Percentiles rank a stretch among this genome's conserved stretches.
These are phyloP conservation scores for Malachius bipustulatus DNA, from an alignment of 2,888 invertebrate genomes.

Conservation along the genomic window DNA sequence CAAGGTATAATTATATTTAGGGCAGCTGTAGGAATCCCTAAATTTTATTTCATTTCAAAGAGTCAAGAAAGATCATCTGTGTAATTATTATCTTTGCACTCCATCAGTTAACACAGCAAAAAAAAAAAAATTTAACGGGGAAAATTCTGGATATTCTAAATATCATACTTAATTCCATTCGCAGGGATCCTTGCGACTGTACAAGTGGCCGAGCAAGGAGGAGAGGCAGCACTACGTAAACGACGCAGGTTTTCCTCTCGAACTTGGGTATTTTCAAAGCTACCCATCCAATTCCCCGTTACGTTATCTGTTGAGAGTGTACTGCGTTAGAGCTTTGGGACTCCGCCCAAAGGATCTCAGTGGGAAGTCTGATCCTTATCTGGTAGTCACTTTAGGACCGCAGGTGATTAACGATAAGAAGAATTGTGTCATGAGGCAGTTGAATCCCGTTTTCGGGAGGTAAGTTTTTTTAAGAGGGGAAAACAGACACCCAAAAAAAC, in stretches of 20 bases:
- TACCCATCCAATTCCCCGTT: constrained; percentile 50
- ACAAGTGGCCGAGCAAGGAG: constrained; percentile 53
- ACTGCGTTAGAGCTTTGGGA: constrained; percentile 60
- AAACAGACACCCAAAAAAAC: not conserved
- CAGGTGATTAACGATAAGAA: constrained; percentile 54
- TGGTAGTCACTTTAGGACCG: constrained; percentile 55
- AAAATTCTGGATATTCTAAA: no score
- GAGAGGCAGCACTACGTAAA: constrained; percentile 25
- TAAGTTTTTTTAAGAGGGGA: constrained; percentile 32
- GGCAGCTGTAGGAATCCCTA: no score
- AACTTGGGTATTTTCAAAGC: constrained; percentile 46
- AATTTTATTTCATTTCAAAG: no score
- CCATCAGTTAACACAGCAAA: no score
- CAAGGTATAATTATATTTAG: no score
- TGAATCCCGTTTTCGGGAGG: constrained; percentile 77
- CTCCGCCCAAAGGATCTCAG: constrained; percentile 58
- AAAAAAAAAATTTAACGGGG: no score
- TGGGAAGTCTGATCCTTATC: constrained; percentile 68
- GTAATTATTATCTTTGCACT: no score
- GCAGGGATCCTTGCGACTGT: constrained; percentile 41
- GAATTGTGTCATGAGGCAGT: constrained; percentile 55
- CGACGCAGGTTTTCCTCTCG: constrained; percentile 41
- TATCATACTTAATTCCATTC: no score
- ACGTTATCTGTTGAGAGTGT: constrained; percentile 60
- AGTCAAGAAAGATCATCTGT: no score